Conservation (phyloP, 2,888 invertebrate species). For the Apeira syringaria region DNA sequence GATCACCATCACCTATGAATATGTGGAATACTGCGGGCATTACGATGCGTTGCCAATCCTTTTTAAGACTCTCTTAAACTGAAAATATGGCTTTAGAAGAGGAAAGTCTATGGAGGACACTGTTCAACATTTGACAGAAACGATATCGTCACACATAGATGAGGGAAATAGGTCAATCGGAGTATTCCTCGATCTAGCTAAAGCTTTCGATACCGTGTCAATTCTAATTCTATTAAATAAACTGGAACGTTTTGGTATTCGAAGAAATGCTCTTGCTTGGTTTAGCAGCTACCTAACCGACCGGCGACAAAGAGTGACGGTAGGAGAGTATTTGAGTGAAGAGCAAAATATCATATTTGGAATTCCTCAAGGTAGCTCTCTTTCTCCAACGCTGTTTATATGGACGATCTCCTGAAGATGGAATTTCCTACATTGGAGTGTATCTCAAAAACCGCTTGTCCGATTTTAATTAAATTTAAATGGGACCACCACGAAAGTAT, state of each 20-base stretch:
- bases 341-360: background rate
- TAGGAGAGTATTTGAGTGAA: slow-evolving; percentile 1
- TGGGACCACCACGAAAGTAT: too few relatives aligned
- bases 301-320: slow-evolving; percentile 2
- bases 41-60: too few relatives aligned
- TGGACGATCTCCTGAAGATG: background rate
- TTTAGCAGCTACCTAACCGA: slow-evolving; percentile 5
- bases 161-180: background rate
- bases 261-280: slow-evolving; percentile 5
- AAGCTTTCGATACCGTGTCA: too few relatives aligned
- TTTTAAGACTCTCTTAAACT: too few relatives aligned
- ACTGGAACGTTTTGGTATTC: background rate
- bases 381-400: slow-evolving; percentile 5
- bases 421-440: too few relatives aligned
- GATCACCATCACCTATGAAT: too few relatives aligned
- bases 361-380: slow-evolving; percentile 4
- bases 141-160: background rate
- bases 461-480: too few relatives aligned
- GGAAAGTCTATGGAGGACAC: too few relatives aligned
- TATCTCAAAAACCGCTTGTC: too few relatives aligned
- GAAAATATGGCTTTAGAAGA: too few relatives aligned
- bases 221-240: background rate
- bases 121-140: too few relatives aligned
- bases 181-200: background rate
- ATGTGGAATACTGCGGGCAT: too few relatives aligned